Evolutionary conservation across 2,888 invertebrate genomes (phyloP).

Genomic region (Volucella zonaria): DNA sequence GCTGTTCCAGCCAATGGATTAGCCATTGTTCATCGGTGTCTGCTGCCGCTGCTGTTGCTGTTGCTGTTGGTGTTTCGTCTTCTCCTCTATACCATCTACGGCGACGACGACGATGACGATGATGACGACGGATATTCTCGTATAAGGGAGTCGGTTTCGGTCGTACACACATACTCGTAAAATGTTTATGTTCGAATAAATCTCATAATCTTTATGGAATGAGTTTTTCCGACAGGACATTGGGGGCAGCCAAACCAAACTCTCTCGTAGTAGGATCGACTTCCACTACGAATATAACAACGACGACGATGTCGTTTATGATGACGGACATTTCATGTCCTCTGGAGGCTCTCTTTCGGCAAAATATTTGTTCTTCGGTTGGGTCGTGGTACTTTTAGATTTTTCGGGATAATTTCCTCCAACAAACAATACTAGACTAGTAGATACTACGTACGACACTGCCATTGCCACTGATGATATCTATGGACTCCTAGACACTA

Average conservation of each 20-base stretch:
- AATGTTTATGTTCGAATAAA: conserved; percentile 72
- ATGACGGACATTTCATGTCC: conserved; percentile 57
- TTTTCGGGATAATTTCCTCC: conserved; percentile 59
- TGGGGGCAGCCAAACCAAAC: neutral
- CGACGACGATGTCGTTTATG: conserved; percentile 35
- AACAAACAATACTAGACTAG: conserved; percentile 52
- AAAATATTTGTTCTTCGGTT: conserved; percentile 43
- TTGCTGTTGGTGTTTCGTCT: conserved; percentile 32
- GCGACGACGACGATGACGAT: neutral
- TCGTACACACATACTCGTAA: conserved; percentile 57
- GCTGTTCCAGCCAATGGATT: conserved; percentile 61
- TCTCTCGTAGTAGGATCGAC: neutral
- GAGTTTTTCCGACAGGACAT: conserved; percentile 53
- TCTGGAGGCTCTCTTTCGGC: conserved; percentile 24
- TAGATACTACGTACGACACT: too few species aligned
- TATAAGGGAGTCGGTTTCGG: neutral
- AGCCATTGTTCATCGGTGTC: conserved; percentile 69
- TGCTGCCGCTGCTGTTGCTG: conserved; percentile 58
- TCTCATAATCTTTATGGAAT: conserved; percentile 71
- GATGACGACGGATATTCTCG: too few species aligned
- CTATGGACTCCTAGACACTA: conserved; percentile 33
- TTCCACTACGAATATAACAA: neutral
- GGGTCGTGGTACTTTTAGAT: conserved; percentile 59
- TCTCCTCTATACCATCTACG: conserved; percentile 1
- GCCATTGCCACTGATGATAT: conserved; percentile 21